Percentiles rank a stretch among this genome's conserved stretches.
These are phyloP conservation scores for Batillaria attramentaria DNA, from an alignment of 1,140 invertebrate genomes.

Conservation along the genomic window DNA sequence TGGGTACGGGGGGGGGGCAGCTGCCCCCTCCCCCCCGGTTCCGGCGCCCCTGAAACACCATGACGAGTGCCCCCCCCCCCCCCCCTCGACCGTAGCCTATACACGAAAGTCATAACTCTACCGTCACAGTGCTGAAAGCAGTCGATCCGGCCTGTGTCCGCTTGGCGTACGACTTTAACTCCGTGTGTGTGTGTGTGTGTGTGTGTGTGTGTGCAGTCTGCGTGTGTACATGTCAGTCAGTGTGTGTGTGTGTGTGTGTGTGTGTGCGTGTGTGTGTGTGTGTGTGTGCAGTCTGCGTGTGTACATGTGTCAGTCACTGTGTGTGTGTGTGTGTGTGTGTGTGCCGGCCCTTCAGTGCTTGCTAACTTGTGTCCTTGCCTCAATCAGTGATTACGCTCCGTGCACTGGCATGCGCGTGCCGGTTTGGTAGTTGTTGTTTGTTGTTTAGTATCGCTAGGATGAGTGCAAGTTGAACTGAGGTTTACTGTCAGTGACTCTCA, in stretches of 20 bases:
- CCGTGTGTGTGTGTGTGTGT: too few relatives aligned
- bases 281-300: background rate
- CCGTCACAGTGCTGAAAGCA: too few relatives aligned
- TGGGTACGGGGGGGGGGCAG: too few relatives aligned
- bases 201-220: too few relatives aligned
- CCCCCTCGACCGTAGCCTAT: too few relatives aligned
- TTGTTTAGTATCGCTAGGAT: background rate
- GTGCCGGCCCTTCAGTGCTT: background rate
- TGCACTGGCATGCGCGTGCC: background rate
- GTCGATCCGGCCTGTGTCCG: too few relatives aligned
- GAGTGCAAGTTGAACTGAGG: background rate
- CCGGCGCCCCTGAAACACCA: too few relatives aligned
- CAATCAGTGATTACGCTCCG: background rate
- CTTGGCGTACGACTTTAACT: too few relatives aligned
- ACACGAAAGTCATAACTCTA: too few relatives aligned
- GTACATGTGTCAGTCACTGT: background rate
- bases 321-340: conserved; percentile 4
- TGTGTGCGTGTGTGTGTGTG: background rate
- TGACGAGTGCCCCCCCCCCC: too few relatives aligned
- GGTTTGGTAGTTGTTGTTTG: background rate
- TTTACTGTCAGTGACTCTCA: background rate
- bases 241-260: conserved; percentile 8
- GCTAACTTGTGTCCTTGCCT: background rate
- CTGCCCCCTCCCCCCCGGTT: too few relatives aligned
- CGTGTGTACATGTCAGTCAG: too few relatives aligned